These are phyloP conservation scores for Phania funesta DNA, from an alignment of 2,888 invertebrate genomes.

Conservation along the genomic window DNA sequence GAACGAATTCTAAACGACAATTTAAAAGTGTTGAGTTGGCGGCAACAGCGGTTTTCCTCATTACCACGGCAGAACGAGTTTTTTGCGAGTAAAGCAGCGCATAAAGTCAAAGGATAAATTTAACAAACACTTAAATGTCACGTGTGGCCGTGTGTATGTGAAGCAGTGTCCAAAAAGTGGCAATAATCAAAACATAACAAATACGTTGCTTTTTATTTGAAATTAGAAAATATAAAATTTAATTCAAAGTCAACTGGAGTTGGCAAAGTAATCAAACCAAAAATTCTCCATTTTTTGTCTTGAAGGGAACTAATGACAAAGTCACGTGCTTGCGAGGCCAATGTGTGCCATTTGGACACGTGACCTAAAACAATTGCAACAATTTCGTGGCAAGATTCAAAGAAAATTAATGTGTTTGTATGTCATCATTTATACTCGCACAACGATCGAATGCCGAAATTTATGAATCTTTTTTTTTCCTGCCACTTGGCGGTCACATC, in stretches of 20 bases:
- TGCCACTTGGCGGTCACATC: constrained; percentile 66
- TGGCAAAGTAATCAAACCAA: constrained; percentile 58
- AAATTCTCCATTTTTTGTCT: constrained; percentile 41
- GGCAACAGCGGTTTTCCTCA: constrained; percentile 69
- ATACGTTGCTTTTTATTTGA: constrained; percentile 47
- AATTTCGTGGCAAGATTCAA: constrained; percentile 72
- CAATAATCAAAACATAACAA: constrained; percentile 71
- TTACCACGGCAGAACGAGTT: constrained; percentile 13
- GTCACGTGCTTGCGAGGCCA: constrained; percentile 71
- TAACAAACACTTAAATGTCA: constrained; percentile 73
- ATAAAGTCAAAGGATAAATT: constrained; percentile 75
- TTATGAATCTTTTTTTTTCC: constrained; percentile 26
- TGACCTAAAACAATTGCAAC: constrained; percentile 75
- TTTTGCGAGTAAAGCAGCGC: constrained; percentile 23
- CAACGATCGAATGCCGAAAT: constrained; percentile 20
- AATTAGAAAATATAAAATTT: constrained; percentile 69
- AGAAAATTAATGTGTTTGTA: constrained; percentile 52
- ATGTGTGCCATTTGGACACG: constrained; percentile 74
- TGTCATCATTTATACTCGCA: constrained; percentile 42
- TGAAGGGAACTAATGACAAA: constrained; percentile 59
- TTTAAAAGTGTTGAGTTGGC: constrained; percentile 76
- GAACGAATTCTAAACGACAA: constrained; percentile 67
- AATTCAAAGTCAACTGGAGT: constrained; percentile 48
- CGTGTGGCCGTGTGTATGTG: constrained; percentile 63
- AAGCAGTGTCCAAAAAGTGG: constrained; percentile 71